Base-by-base conservation (phyloP, 2,797 vertebrate genomes). In the Thaleichthys pacificus region DNA sequence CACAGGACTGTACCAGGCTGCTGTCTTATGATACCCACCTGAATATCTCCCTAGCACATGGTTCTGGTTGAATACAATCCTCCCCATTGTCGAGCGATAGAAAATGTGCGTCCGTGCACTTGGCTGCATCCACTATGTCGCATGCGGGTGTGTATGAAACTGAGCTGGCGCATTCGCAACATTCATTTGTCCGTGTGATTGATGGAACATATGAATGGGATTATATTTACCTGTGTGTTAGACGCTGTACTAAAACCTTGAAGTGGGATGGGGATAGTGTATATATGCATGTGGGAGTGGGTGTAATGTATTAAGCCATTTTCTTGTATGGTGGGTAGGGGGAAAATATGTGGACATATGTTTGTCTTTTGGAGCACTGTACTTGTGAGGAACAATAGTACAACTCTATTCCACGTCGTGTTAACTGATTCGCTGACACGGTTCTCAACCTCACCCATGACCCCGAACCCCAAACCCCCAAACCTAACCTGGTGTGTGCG, bases 1-100 rank as follows among this genome's bases (percentile, higher is more conserved):
- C 72, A 80, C 79, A 86, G 77, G 73, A 74, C 63, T n/a, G 79
- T 61, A 76, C n/a, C 73, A 77, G 68, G 22, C 61, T 72, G 22
- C 24, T 74, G 81, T 91, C 90, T 86, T 83, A 89, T 93, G 91
- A 93, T 69, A 73, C 72, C 83, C 91, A 91, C 90, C 90, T 92
- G 91, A 93, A 84, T 22, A 75, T 85, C 82, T 86, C 80, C 76
- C 32, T 1, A 66, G 84, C 86, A 84, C 86, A 84, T 78, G 83
- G 79, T 82, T 80, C 73, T 63, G 71, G 68, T 74, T 82, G 81
- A 84, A 85, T 7, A 91, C 89, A 92, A 86, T 84, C 79, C 77
- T 74, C 15, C 61, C 80, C 78, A 82, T 77, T 92, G 90, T 92
- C 69, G 35, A 30, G 42, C 47, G 64, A 32, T 64, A 49, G 22